Conservation (phyloP, 2,113 vertebrate genomes). For the Tupaia chinensis region DNA sequence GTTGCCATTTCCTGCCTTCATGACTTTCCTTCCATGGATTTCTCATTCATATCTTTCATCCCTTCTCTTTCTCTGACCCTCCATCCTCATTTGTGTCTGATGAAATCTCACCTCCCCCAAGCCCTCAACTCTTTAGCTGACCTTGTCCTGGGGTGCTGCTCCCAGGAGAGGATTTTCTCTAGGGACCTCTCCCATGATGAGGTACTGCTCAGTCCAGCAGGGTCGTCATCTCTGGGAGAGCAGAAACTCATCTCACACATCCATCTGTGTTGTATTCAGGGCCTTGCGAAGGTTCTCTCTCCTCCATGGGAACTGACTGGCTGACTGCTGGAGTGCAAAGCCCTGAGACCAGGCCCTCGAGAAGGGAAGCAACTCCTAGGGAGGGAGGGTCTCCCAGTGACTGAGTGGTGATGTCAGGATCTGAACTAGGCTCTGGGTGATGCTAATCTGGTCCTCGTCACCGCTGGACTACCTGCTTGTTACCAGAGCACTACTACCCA, state of each 20-base stretch:
- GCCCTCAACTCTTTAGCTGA: not conserved
- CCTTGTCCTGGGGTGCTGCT: fast-evolving
- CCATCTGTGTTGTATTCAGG: too few relatives aligned
- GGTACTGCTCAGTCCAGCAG: fast-evolving
- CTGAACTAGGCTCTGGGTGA: not conserved
- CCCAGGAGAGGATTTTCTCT: not conserved
- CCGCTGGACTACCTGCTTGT: too few relatives aligned
- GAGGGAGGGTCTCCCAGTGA: not conserved
- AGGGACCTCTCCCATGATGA: not conserved
- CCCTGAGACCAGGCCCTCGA: not conserved
- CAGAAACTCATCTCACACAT: not conserved
- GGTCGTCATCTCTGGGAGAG: not conserved
- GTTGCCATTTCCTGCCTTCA: not conserved
- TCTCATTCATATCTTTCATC: not conserved
- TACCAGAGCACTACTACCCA: fast-evolving
- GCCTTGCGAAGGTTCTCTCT: not conserved
- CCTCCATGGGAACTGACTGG: too few relatives aligned
- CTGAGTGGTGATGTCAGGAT: not conserved
- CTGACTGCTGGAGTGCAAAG: too few relatives aligned
- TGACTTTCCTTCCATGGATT: fast-evolving
- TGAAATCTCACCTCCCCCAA: not conserved
- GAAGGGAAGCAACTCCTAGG: not conserved
- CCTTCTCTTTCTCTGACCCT: not conserved
- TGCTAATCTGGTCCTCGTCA: not conserved
- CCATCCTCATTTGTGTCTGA: fast-evolving